Evolutionary conservation across 2,113 vertebrate genomes (phyloP).

Genomic region (Alectura lathami): DNA sequence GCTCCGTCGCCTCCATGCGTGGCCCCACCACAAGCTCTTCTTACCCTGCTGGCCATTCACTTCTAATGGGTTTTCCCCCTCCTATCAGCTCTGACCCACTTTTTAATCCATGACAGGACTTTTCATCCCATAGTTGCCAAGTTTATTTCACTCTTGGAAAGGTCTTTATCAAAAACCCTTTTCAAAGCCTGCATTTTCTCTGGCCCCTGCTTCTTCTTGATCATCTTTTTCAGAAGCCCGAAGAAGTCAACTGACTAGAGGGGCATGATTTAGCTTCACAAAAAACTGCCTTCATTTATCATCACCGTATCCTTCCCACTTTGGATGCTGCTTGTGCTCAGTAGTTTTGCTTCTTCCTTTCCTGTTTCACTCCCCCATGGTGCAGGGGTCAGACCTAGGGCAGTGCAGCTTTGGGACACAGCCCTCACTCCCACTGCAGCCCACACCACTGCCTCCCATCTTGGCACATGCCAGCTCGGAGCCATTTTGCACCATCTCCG

Average conservation of each 20-base stretch:
- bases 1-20: neutral
- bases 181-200: neutral
- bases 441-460: neutral
- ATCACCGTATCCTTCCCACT: neutral
- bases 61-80: neutral
- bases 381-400: neutral
- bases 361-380: neutral
- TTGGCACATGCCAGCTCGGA: neutral
- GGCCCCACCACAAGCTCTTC: neutral
- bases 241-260: neutral
- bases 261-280: neutral
- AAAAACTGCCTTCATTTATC: neutral
- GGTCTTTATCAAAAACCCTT: neutral
- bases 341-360: neutral
- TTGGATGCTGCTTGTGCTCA: neutral
- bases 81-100: neutral
- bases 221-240: neutral
- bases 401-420: neutral
- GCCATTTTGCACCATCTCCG: neutral
- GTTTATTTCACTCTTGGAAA: slow-evolving; percentile 3
- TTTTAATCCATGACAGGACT: neutral
- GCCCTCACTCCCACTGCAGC: neutral
- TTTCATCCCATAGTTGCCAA: neutral
- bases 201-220: neutral
- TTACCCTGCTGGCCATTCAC: neutral